Conservation (phyloP, 2,113 vertebrate species). For the Gymnogyps californianus region DNA sequence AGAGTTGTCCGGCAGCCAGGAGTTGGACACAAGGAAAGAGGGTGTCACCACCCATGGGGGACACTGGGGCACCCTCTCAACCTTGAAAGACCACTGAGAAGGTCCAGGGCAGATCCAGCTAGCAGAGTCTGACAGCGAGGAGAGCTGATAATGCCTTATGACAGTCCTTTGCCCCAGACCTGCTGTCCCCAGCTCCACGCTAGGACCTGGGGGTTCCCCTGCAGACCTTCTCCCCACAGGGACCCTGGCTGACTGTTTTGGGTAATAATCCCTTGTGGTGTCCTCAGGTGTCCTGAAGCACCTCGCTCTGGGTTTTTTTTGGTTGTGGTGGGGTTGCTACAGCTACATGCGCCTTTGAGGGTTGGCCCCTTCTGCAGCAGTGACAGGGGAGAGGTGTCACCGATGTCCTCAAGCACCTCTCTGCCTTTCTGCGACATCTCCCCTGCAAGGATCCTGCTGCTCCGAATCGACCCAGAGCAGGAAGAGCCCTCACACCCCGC, state of each 20-base stretch:
- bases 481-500: neutral
- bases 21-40: neutral
- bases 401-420: fast-evolving
- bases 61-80: neutral
- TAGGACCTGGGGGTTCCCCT: neutral
- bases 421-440: neutral
- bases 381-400: neutral
- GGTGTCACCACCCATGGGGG: neutral
- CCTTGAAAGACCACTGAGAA: neutral
- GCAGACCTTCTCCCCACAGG: neutral
- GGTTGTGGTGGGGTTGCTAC: too few species aligned
- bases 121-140: neutral
- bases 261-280: neutral
- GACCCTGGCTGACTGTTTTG: neutral
- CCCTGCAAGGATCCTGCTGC: neutral
- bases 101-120: neutral
- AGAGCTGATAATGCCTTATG: neutral
- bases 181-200: neutral
- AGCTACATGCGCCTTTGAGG: neutral
- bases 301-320: neutral
- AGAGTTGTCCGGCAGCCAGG: neutral
- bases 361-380: neutral
- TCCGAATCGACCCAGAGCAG: fast-evolving
- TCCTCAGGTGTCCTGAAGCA: neutral
- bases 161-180: neutral